phyloP scores from a whole-genome alignment of 2,113 vertebrate species.

The Sciurus niger region DNA sequence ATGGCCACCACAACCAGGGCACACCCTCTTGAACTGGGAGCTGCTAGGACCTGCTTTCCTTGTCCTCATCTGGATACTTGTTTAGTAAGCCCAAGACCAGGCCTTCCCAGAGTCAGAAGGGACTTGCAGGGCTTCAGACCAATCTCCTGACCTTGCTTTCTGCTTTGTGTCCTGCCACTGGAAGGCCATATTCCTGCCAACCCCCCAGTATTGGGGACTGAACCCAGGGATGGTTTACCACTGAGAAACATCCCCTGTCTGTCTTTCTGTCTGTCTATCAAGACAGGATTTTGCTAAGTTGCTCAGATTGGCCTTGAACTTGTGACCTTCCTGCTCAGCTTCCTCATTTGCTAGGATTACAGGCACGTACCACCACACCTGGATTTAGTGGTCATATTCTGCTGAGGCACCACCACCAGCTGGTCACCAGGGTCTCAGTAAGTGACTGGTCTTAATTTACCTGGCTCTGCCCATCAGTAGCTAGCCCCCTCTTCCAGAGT shows the following conservation, averaged over 20 bases:
- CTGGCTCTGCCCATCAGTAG: background rate
- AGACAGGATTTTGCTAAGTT: too few species aligned
- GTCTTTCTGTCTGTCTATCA: too few species aligned
- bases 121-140: background rate
- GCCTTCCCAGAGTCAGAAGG: background rate
- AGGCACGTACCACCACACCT: too few species aligned
- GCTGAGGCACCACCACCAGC: background rate
- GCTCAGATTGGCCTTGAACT: too few species aligned
- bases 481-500: accelerated
- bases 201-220: background rate
- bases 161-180: background rate
- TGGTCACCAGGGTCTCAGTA: background rate
- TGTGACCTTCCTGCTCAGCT: too few species aligned
- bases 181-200: too few species aligned
- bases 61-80: background rate
- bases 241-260: too few species aligned
- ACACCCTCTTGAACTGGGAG: background rate
- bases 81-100: background rate
- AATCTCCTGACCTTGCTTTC: background rate
- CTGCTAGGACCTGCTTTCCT: background rate
- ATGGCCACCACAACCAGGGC: background rate
- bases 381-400: background rate
- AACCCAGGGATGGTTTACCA: too few species aligned
- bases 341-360: too few species aligned
- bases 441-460: background rate